These are phyloP conservation scores for Orussus abietinus DNA, from an alignment of 1,140 invertebrate genomes.

Conservation along the genomic window DNA sequence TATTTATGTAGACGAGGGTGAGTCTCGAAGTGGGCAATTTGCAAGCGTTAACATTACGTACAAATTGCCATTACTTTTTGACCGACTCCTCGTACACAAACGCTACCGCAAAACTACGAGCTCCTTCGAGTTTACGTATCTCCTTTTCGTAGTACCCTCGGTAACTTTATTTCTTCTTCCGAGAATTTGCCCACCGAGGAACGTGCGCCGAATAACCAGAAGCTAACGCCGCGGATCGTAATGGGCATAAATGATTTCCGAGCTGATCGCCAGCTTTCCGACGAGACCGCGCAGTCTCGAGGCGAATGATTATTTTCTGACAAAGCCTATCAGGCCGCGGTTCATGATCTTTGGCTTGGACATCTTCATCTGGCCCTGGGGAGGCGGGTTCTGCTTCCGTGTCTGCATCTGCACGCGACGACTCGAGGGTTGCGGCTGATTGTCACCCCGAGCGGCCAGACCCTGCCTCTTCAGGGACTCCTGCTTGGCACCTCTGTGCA, in stretches of 20 bases:
- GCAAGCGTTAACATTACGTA: too few species aligned
- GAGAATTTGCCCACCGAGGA: too few species aligned
- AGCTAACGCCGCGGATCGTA: not conserved
- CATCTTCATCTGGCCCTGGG: constrained; percentile 24
- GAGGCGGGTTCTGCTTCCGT: too few species aligned
- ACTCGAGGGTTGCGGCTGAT: constrained; percentile 17
- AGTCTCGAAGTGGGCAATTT: too few species aligned
- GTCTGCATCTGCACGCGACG: not conserved
- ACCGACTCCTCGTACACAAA: too few species aligned
- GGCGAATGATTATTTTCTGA: constrained; percentile 38
- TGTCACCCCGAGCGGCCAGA: constrained; percentile 12
- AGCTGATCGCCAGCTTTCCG: constrained; percentile 16
- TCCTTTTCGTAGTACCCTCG: too few species aligned
- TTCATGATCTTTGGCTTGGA: constrained; percentile 37
- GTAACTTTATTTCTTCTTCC: too few species aligned
- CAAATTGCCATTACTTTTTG: too few species aligned
- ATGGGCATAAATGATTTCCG: not conserved
- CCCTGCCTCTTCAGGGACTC: constrained; percentile 42
- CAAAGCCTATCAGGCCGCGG: constrained; percentile 35
- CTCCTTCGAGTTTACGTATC: too few species aligned
- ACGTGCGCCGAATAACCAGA: constrained; percentile 1
- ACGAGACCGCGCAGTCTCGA: constrained; percentile 30
- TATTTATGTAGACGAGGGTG: too few species aligned
- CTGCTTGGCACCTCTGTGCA: constrained; percentile 49
- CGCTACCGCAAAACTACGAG: too few species aligned